Evolutionary conservation across 2,888 invertebrate genomes (phyloP).

Genomic region (Thecophora atra): DNA sequence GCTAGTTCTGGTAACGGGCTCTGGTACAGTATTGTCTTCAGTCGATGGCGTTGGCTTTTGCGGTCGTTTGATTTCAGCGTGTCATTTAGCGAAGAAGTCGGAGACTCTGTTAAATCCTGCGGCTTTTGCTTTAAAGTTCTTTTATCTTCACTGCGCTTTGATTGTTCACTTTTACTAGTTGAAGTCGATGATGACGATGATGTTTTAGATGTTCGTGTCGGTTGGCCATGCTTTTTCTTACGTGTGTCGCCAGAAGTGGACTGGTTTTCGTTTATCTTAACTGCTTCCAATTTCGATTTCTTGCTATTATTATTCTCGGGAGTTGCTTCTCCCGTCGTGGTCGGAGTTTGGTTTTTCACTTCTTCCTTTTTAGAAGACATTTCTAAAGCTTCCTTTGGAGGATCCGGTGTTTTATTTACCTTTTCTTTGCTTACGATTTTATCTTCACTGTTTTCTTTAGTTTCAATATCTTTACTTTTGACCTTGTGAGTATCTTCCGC

Average conservation of each 20-base stretch:
- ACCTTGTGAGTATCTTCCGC: not conserved
- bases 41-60: constrained; percentile 57
- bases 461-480: not conserved
- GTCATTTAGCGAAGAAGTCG: constrained; percentile 41
- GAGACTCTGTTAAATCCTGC: not conserved
- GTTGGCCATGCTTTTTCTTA: constrained; percentile 36
- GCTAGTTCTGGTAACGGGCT: constrained; percentile 82
- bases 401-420: constrained; percentile 31
- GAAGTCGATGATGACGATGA: not conserved
- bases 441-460: constrained; percentile 1
- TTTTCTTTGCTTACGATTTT: not conserved
- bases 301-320: constrained; percentile 10
- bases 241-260: constrained; percentile 32
- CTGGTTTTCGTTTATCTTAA: constrained; percentile 35
- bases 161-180: constrained; percentile 34
- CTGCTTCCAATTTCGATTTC: not conserved
- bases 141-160: constrained; percentile 37
- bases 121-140: constrained; percentile 29
- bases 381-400: constrained; percentile 37
- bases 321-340: constrained; percentile 52
- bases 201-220: constrained; percentile 28
- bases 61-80: constrained; percentile 46
- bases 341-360: constrained; percentile 37
- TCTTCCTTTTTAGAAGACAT: constrained; percentile 35
- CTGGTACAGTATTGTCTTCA: constrained; percentile 76